phyloP scores from a whole-genome alignment of 37 sponge, comb jelly and placozoan genomes.

The Ianthella basta region DNA sequence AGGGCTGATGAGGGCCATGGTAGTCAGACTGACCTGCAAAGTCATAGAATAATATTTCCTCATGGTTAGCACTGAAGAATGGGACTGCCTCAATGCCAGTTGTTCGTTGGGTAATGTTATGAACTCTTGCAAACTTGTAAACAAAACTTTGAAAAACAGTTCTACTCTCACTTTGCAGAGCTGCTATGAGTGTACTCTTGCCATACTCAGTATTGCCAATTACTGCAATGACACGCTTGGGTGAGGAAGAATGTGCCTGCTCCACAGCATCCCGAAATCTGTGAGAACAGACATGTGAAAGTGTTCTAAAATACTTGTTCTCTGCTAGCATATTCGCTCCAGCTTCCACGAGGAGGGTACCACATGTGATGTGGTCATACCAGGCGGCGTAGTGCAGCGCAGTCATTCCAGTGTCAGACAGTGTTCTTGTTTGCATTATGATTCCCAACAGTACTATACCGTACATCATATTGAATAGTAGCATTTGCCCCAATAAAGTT shows the following conservation, averaged over 20 bases:
- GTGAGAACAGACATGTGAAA: background rate
- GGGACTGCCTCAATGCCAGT: conserved; percentile 19
- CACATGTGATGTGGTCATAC: background rate
- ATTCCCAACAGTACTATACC: too few relatives aligned
- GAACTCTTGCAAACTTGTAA: background rate
- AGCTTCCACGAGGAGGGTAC: background rate
- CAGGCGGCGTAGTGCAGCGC: background rate
- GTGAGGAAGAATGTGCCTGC: background rate
- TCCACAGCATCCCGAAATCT: background rate
- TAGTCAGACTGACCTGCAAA: conserved; percentile 41
- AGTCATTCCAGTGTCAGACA: background rate
- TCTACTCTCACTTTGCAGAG: background rate
- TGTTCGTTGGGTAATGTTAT: background rate
- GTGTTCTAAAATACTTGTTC: background rate
- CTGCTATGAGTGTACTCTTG: background rate
- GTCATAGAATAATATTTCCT: conserved; percentile 20
- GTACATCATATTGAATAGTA: too few relatives aligned
- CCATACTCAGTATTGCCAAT: too few relatives aligned
- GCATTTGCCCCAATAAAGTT: too few relatives aligned
- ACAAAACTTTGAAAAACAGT: background rate
- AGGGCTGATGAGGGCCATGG: conserved; percentile 25
- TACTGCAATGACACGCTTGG: background rate
- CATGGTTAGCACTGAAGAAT: conserved; percentile 13
- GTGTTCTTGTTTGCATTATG: too few relatives aligned
- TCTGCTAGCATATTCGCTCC: background rate